A percentile compares a stretch with the other conserved stretches of the same genome.
Evolutionary conservation across 2,797 vertebrate genomes (phyloP).

Genomic region (Buceros bicornis): DNA sequence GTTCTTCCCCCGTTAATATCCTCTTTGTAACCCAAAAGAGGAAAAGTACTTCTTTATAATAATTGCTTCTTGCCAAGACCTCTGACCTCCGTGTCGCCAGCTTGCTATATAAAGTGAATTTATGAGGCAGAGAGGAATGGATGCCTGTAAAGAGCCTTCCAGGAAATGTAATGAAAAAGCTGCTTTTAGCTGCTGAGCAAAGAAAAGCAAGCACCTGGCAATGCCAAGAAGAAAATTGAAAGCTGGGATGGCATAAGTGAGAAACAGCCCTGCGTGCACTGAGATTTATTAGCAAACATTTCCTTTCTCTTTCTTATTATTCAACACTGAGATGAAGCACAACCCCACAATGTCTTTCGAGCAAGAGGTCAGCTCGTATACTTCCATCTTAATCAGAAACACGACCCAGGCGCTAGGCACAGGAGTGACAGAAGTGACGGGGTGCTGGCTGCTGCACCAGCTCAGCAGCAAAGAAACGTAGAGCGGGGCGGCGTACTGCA

Average conservation of each 20-base stretch:
- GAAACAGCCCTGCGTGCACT: background rate
- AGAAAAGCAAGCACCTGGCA: slow-evolving; percentile 42
- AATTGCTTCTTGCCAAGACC: slow-evolving; percentile 54
- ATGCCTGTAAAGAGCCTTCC: slow-evolving; percentile 50
- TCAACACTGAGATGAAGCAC: slow-evolving; percentile 50
- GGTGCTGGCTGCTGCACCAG: background rate
- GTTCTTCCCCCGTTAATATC: background rate
- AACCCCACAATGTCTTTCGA: background rate
- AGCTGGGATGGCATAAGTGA: slow-evolving; percentile 23
- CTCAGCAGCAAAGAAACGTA: background rate
- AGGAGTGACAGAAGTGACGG: background rate
- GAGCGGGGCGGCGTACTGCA: fast-evolving
- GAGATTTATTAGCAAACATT: slow-evolving; percentile 63
- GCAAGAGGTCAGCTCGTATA: background rate
- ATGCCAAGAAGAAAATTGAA: slow-evolving; percentile 69
- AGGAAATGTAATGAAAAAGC: slow-evolving; percentile 74
- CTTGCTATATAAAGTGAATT: slow-evolving; percentile 72
- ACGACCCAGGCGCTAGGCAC: background rate
- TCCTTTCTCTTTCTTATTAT: slow-evolving; percentile 64
- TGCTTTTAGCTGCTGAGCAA: slow-evolving; percentile 62
- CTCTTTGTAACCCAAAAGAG: slow-evolving; percentile 24
- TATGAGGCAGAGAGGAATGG: slow-evolving; percentile 57
- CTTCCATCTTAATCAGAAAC: slow-evolving; percentile 38
- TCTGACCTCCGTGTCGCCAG: background rate
- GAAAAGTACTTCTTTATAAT: slow-evolving; percentile 44